These are phyloP conservation scores for Batillaria attramentaria DNA, from an alignment of 1,140 invertebrate species.

Conservation along the genomic window DNA sequence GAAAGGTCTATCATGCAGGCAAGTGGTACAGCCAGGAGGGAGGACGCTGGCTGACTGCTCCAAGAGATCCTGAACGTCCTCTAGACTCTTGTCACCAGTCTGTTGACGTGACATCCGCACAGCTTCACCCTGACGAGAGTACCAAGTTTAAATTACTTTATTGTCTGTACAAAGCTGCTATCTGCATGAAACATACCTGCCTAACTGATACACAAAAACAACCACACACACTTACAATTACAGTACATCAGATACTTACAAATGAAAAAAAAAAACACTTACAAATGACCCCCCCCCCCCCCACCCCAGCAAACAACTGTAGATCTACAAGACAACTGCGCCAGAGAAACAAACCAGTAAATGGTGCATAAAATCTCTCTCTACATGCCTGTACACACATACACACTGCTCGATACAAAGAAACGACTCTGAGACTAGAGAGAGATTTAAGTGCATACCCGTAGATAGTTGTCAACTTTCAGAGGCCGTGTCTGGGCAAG, in stretches of 20 bases:
- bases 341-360: too few species aligned
- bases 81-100: slow-evolving; percentile 35
- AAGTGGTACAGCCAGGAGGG: slow-evolving; percentile 24
- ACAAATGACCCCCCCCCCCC: neutral
- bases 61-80: slow-evolving; percentile 49
- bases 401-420: neutral
- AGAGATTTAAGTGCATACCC: slow-evolving; percentile 47
- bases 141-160: neutral
- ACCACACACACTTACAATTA: neutral
- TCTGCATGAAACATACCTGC: neutral
- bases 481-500: slow-evolving; percentile 52
- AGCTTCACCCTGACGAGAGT: slow-evolving; percentile 51
- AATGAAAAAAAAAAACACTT: neutral
- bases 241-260: neutral
- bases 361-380: neutral
- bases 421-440: neutral
- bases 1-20: slow-evolving; percentile 53
- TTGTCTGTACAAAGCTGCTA: neutral
- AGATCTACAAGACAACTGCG: neutral
- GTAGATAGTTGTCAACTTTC: slow-evolving; percentile 62
- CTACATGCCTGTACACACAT: neutral
- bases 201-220: neutral
- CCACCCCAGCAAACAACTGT: neutral
- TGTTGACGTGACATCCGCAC: slow-evolving; percentile 53
- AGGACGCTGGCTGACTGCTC: slow-evolving; percentile 31